Base-by-base conservation (phyloP, 2,113 vertebrate genomes). In the Burhinus oedicnemus region DNA sequence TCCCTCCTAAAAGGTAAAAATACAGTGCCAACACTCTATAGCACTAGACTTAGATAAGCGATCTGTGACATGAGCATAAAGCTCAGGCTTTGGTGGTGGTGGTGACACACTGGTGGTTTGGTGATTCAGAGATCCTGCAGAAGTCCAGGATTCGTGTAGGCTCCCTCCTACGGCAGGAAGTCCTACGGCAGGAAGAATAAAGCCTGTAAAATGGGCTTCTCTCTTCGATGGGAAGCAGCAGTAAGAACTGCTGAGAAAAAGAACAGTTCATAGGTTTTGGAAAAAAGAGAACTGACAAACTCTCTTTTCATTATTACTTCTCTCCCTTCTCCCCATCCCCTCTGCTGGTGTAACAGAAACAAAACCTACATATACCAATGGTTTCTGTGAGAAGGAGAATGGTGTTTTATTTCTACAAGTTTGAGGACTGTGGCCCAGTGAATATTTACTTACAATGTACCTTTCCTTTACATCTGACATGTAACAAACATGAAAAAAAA, bases 21-120 rank as follows among this genome's bases (percentile, higher is more conserved):
- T 38, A 40, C 64, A 22, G 5, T 30, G 11, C 36, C 52, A 83
- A 21, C 79, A 64, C 12, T 11, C 34, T 6, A 2, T 6, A 45
- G 47, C 29, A 21, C 15, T 4, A 51, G 32, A 34, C 14, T 32
- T 34, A 23, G 22, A 4, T 18, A 49, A n/a, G 69, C 12, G 23
- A 51, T 19, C 12, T 10, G 8, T 77, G 36, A 40, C 0, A 0
- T 4, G 2, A 69, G 15, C 40, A 27, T 38, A 49, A 68, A 54
- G 45, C 38, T 29, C 38, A 7, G 2, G 42, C 36, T 34, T 21
- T 49, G 19, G 38, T 44, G 64, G 21, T 34, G 21, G 38, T 7
- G 3, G 30, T 30, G 34, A 62, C 38, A 57, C 1, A 0, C 16
- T 34, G 8, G 11, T 42, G 55, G 47, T 47, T 49, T 11, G 12